Percentiles rank a stretch among this genome's conserved stretches.
These are phyloP conservation scores for Clanis bilineata DNA, from an alignment of 2,888 invertebrate species.

Conservation along the genomic window DNA sequence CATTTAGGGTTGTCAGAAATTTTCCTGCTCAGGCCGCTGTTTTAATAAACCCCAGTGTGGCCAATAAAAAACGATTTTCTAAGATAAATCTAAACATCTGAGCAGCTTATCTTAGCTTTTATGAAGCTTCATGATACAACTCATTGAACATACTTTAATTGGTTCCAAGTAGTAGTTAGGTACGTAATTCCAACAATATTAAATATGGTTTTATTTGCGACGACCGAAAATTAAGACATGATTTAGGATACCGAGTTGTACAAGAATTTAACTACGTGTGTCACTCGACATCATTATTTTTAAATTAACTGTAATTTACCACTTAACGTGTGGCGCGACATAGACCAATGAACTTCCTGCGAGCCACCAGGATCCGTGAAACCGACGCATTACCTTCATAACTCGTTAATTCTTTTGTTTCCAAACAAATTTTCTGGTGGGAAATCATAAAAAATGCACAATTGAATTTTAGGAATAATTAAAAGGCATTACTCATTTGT, in stretches of 20 bases:
- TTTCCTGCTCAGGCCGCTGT: too few relatives aligned
- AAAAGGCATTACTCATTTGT: conserved; percentile 36
- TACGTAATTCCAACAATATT: neutral
- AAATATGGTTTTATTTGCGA: neutral
- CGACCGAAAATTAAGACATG: neutral
- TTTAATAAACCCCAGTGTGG: too few relatives aligned
- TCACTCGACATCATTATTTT: conserved; percentile 67
- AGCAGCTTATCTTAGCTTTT: too few relatives aligned
- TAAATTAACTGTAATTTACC: conserved; percentile 72
- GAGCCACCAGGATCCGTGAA: conserved; percentile 48
- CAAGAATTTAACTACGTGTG: conserved; percentile 38
- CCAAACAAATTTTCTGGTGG: conserved; percentile 45
- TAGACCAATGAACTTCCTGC: conserved; percentile 70
- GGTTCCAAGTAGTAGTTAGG: neutral
- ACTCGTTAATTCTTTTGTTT: conserved; percentile 60
- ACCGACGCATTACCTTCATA: conserved; percentile 46
- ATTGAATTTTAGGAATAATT: conserved; percentile 44
- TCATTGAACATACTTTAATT: neutral
- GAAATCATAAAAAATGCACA: conserved; percentile 39
- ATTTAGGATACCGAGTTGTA: neutral
- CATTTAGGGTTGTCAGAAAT: too few relatives aligned
- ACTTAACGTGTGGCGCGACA: conserved; percentile 41
- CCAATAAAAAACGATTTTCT: too few relatives aligned
- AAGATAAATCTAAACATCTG: too few relatives aligned
- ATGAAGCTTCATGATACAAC: too few relatives aligned